Evolutionary conservation across 1,140 invertebrate species (phyloP), one percentile per base, ranked within the genome.

Genomic region (Hylaeus anthracinus): DNA sequence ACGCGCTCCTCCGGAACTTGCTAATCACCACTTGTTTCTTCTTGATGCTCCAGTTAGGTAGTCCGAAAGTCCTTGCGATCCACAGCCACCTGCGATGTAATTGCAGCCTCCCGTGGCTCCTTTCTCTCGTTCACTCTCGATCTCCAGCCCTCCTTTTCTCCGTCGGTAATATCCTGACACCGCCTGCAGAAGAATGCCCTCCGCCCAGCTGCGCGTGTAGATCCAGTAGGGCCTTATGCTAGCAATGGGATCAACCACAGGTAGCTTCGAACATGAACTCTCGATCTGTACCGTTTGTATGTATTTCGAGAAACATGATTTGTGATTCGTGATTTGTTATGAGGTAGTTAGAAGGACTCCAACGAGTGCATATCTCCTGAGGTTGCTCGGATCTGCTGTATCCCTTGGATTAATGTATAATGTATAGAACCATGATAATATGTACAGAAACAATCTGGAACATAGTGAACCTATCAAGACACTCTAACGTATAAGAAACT

Each of bases 41-140:
- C 9, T 83, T 58, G 87, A 84, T 91, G 90, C 85, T 86, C 90
- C 85, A 90, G 87, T 92, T 92, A 90, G 89, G 86, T 84, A 86
- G 88, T 51, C 76, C 69, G 67, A 81, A 81, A 84, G 77, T 84
- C 67, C 58, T 78, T 61, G 67, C 72, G 77, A 74, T 72, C 84
- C 6, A 60, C 71, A 82, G 45, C 84, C 89, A 90, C 82, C 89
- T 90, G 88, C 86, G 77, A 67, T 67, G 85, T 90, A 90, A 91
- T 91, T 89, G 87, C 85, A 85, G 82, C 66, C 77, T 86, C 79
- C 67, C 14, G 70, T 45, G 37, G 55, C 51, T 65, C 69, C 69
- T 51, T 71, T 60, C 61, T 82, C 73, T 69, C 45, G 51, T 58
- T 67, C 48, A 4, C 67, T 76, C 72, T 63, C 64, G 41, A 51